Conservation (phyloP, 2,797 vertebrate genomes). For the Manis pentadactyla region DNA sequence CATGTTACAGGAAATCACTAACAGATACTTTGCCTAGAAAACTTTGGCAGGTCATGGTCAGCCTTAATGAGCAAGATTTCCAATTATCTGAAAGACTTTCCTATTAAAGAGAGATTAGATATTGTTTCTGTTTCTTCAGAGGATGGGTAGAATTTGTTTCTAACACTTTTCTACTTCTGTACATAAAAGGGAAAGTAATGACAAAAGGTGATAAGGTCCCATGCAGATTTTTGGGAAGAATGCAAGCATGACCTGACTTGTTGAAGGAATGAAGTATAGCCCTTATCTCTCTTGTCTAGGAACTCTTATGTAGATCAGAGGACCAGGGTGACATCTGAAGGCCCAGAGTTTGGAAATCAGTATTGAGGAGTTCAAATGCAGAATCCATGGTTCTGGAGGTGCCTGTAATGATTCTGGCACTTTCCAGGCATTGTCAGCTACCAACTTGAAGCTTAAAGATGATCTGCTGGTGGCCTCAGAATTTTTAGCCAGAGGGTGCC, state of each 20-base stretch:
- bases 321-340: neutral
- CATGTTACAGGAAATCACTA: neutral
- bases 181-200: neutral
- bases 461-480: neutral
- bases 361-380: neutral
- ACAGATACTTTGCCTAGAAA: neutral
- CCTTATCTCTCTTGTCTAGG: neutral
- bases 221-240: neutral
- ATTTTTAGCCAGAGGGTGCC: neutral
- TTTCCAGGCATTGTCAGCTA: neutral
- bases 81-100: neutral
- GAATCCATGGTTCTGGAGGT: neutral
- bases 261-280: neutral
- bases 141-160: neutral
- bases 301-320: neutral
- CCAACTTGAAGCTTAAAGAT: neutral
- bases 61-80: neutral
- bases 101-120: neutral
- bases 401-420: neutral
- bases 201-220: neutral
- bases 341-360: neutral
- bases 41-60: neutral
- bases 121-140: neutral
- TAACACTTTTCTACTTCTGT: neutral
- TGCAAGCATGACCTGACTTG: neutral